phyloP scores from a whole-genome alignment of 2,797 vertebrate genomes.

The Synaphobranchus kaupii region DNA sequence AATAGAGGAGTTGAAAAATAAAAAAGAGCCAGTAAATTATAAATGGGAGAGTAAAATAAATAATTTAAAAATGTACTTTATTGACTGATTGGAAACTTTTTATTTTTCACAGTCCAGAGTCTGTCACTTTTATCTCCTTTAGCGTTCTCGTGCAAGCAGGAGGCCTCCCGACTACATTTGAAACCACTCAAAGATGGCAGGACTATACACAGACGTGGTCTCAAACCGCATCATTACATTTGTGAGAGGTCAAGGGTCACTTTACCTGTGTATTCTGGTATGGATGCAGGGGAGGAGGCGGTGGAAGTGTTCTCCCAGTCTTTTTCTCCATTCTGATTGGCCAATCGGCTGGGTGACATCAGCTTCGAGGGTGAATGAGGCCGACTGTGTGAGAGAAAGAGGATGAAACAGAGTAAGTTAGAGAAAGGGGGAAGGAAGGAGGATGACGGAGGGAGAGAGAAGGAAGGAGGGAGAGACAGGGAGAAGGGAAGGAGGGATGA shows the following conservation, averaged over 20 bases:
- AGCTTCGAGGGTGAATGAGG: conserved; percentile 75
- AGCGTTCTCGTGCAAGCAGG: too few relatives aligned
- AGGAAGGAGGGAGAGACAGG: not conserved
- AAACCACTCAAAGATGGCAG: not conserved
- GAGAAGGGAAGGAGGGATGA: not conserved
- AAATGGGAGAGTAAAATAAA: too few relatives aligned
- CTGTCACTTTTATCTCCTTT: too few relatives aligned
- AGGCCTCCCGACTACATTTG: too few relatives aligned
- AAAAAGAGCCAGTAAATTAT: too few relatives aligned
- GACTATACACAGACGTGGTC: not conserved
- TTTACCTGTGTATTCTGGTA: conserved; percentile 86
- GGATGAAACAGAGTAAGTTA: not conserved
- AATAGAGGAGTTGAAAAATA: too few relatives aligned
- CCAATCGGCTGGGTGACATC: conserved; percentile 71
- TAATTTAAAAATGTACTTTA: too few relatives aligned
- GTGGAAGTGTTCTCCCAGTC: conserved; percentile 81
- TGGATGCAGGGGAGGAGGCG: conserved; percentile 77
- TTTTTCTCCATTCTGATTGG: conserved; percentile 76
- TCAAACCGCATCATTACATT: not conserved
- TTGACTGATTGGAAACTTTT: too few relatives aligned
- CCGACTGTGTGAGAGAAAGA: conserved; percentile 47
- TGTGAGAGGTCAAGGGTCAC: not conserved
- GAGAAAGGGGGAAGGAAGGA: not conserved
- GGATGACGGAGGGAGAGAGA: not conserved
- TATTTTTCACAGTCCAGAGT: too few relatives aligned